Base-by-base conservation (phyloP, 2,113 vertebrate species). In the Mystacornis crossleyi region DNA sequence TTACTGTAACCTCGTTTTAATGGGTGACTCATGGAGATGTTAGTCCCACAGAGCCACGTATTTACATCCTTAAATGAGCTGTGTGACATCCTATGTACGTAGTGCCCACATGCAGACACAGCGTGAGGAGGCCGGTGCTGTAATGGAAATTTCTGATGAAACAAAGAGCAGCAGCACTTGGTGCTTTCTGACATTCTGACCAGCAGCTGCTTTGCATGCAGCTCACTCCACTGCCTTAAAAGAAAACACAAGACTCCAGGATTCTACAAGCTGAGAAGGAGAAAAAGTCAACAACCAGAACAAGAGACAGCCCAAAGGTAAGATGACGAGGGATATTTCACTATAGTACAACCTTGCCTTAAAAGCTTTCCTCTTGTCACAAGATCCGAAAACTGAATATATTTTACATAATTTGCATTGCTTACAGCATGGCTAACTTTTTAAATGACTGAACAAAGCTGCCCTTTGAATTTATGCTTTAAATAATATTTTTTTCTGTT, bases 101-200 rank as follows among this genome's bases (percentile, higher is more conserved):
- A 95, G 45, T 5, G 12, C 0, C 6, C 10, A 58, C 34, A 15
- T 0, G 33, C 38, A 65, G 58, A 5, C 58, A 34, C 28, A 1
- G 53, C 0, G 0, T 23, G 11, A 38, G 34, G 70, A 71, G 20
- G 28, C 26, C 0, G 0, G 1, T 11, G 34, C 9, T 20, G 40
- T 31, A 36, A 90, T 18, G 67, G 95, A 86, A 88, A 79, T 34
- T 8, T 1, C 14, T 8, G 34, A 38, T 13, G 36, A 42, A 82
- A 83, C 4, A 2, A 75, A 65, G 55, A 77, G 42, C 64, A 92
- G 58, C 40, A 66, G 86, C 80, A 25, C 50, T 23, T 79, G 3
- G 6, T 5, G 47, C 33, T 73, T 50, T 18, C 79, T 61, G 50
- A 21, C 58, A 47, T 43, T 36, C 36, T 51, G 71, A 47, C 6